phyloP scores from a whole-genome alignment of 1,140 invertebrate genomes.

The Heterodera carotae region DNA sequence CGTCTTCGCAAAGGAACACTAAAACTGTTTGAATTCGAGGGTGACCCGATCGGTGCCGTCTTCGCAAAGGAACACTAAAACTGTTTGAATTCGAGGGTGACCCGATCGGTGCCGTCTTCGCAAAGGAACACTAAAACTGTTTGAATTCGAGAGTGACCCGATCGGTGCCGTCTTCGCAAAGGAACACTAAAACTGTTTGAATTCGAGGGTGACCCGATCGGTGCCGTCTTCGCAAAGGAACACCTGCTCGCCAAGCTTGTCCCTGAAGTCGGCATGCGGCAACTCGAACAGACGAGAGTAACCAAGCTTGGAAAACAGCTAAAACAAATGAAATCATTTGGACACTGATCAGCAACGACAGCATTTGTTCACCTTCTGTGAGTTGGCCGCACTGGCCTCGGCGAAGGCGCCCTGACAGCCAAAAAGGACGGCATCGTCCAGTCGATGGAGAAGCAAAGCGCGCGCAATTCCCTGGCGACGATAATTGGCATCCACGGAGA shows the following conservation, averaged over 20 bases:
- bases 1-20: too few relatives aligned
- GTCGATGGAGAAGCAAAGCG: constrained; percentile 35
- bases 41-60: too few relatives aligned
- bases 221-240: constrained; percentile 47
- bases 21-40: too few relatives aligned
- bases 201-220: constrained; percentile 35
- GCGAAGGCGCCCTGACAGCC: constrained; percentile 50
- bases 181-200: constrained; percentile 30
- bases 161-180: too few relatives aligned
- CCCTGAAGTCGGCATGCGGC: constrained; percentile 36
- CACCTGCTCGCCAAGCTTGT: constrained; percentile 44
- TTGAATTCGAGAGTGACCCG: too few relatives aligned
- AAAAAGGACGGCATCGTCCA: constrained; percentile 39
- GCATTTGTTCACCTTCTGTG: constrained; percentile 36
- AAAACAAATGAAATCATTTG: constrained; percentile 11
- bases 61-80: too few relatives aligned
- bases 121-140: too few relatives aligned
- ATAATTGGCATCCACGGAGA: constrained; percentile 39
- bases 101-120: too few relatives aligned
- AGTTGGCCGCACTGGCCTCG: constrained; percentile 48
- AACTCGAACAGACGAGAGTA: constrained; percentile 44
- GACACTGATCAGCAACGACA: too few relatives aligned
- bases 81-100: too few relatives aligned
- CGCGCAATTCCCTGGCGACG: constrained; percentile 40
- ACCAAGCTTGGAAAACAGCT: constrained; percentile 47